Evolutionary conservation across 2,113 vertebrate species (phyloP), one percentile per base, ranked within the genome.

Genomic region (Sebastes schlegelii): DNA sequence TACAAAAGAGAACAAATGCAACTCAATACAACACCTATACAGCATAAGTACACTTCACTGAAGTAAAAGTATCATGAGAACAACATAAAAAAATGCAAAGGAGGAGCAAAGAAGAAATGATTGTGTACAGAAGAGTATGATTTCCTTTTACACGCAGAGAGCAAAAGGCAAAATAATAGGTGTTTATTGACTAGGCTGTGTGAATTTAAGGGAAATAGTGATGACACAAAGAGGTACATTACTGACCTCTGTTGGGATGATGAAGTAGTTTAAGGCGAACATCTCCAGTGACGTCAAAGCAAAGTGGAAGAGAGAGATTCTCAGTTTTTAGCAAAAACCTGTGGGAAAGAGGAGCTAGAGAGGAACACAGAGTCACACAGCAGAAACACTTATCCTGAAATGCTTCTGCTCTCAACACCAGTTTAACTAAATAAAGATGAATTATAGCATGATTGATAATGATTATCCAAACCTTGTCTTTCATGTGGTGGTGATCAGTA

Each of bases 291-390:
- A 95, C 4, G 7, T 94, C 89, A 75, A 91, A 95, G 74, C 95
- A 96, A 1, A 96, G 78, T 4, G 91, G 90, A 46, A 74, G 68
- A 49, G 88, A 71, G 5, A 64, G 72, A 60, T 67, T 89, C 13
- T 66, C 85, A 14, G 88, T 43, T 62, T 87, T 86, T 6, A 91
- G 52, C 65, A 95, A 68, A 88, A 96, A 92, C 66, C 86, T 90
- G 69, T 86, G 85, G 6, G 2, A 8, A 26, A 51, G 2, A 52
- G 54, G 45, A 61, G 0, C 91, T 92, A 40, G 1, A 70, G 26
- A 74, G 14, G 61, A 45, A 84, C 6, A 81, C 17, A 74, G 16
- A 43, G 49, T 81, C 45, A 87, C 60, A 54, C 8, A 77, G 19
- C 46, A n/a, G 67, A 51, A 34, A 11, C 48, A 12, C 45, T 19